phyloP scores from a whole-genome alignment of 53 echinoderm and acorn worm genomes.

The Patiria pectinifera region DNA sequence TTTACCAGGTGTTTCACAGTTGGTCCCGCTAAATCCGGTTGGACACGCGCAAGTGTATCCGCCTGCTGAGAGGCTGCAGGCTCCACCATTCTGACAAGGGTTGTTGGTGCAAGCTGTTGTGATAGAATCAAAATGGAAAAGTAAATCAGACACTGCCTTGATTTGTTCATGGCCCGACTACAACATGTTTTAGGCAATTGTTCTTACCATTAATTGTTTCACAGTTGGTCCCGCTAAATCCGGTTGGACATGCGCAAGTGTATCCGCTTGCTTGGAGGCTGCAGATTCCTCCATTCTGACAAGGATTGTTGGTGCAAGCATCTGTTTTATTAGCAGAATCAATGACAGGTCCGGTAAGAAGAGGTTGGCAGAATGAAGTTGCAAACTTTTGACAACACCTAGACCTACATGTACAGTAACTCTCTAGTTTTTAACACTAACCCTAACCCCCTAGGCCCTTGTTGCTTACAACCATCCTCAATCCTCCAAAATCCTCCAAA shows the following conservation, averaged over 20 bases:
- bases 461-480: no score
- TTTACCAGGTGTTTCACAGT: slow-evolving; percentile 28
- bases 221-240: slow-evolving; percentile 16
- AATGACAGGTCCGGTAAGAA: no score
- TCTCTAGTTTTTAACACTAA: no score
- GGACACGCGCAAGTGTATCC: slow-evolving; percentile 8
- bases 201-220: neutral
- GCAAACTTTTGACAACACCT: no score
- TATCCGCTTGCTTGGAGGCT: neutral
- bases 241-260: slow-evolving; percentile 24
- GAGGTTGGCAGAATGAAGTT: no score
- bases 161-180: no score
- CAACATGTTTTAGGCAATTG: no score
- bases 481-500: no score
- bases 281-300: slow-evolving; percentile 38
- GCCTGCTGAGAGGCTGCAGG: neutral
- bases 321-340: neutral
- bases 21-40: slow-evolving; percentile 9
- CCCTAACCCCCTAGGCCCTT: no score
- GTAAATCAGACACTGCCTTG: no score
- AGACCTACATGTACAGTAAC: no score
- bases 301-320: slow-evolving; percentile 20
- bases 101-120: neutral
- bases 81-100: slow-evolving; percentile 39
- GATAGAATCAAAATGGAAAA: no score